Evolutionary conservation across 2,888 invertebrate species (phyloP).

Genomic region (Caenorhabditis sp.): DNA sequence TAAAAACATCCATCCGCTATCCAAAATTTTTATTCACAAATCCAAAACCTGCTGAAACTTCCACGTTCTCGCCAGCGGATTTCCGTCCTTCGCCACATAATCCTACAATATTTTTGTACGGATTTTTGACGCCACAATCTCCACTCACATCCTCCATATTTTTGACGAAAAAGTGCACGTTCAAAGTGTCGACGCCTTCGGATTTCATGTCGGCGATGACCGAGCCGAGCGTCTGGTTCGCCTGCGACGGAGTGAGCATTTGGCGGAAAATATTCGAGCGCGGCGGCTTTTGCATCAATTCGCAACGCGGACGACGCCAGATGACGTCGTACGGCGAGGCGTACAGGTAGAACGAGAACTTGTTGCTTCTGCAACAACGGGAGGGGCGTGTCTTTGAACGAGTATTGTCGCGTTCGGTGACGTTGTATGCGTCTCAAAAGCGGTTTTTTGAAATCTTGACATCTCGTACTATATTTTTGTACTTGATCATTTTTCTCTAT

Average conservation of each 20-base stretch:
- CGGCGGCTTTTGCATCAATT: conserved; percentile 30
- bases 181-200: conserved; percentile 15
- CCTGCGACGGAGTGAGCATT: conserved; percentile 1
- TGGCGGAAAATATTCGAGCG: conserved; percentile 15
- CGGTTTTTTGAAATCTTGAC: too few species aligned
- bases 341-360: conserved; percentile 33
- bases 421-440: too few species aligned
- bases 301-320: conserved; percentile 23
- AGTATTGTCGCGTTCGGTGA: too few species aligned
- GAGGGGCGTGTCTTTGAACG: neutral
- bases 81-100: too few species aligned
- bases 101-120: too few species aligned
- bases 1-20: too few species aligned
- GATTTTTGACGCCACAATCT: neutral
- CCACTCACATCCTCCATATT: conserved; percentile 27
- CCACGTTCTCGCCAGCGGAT: too few species aligned
- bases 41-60: too few species aligned
- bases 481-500: too few species aligned
- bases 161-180: conserved; percentile 26
- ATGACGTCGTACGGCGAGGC: conserved; percentile 31
- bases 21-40: too few species aligned
- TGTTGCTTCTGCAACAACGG: conserved; percentile 6
- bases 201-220: neutral
- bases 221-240: conserved; percentile 7
- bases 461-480: too few species aligned